These are phyloP conservation scores for Semibalanus balanoides DNA, from an alignment of 1,140 invertebrate species.

Conservation along the genomic window DNA sequence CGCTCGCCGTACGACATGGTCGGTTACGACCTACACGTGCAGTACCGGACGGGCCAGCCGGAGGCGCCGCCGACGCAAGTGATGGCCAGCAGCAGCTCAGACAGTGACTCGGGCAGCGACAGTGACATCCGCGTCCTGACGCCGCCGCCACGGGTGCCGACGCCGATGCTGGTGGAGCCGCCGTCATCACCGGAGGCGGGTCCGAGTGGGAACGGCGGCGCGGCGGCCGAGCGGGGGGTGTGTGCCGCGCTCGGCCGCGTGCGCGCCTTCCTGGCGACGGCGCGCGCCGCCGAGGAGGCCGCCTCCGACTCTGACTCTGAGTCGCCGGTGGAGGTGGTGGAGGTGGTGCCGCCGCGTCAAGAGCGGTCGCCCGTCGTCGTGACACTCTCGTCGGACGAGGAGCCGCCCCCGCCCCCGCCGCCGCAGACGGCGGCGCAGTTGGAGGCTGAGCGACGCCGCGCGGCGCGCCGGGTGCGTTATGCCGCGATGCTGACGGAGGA, in stretches of 20 bases:
- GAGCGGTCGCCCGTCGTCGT: constrained; percentile 13
- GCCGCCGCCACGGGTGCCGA: background rate
- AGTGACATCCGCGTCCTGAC: background rate
- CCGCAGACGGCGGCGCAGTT: background rate
- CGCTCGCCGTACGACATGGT: constrained; percentile 67
- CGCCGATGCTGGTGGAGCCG: background rate
- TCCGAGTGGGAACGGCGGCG: background rate
- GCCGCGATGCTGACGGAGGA: too few species aligned
- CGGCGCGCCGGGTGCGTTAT: too few species aligned
- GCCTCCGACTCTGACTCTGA: constrained; percentile 5
- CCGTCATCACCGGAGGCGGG: background rate
- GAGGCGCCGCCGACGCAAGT: background rate
- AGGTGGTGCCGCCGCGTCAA: constrained; percentile 12
- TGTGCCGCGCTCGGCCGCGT: background rate
- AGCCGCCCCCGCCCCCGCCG: background rate
- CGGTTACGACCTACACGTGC: constrained; percentile 37
- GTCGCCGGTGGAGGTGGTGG: constrained; percentile 11
- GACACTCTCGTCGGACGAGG: constrained; percentile 12
- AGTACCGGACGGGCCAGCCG: constrained; percentile 26
- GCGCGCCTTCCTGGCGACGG: background rate
- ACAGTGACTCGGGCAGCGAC: constrained; percentile 8
- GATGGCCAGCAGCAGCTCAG: constrained; percentile 7
- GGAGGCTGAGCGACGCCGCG: background rate
- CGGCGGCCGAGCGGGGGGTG: background rate
- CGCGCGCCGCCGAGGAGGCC: background rate